Evolutionary conservation across 2,888 invertebrate genomes (phyloP).

Genomic region (Loripinus fragilis): DNA sequence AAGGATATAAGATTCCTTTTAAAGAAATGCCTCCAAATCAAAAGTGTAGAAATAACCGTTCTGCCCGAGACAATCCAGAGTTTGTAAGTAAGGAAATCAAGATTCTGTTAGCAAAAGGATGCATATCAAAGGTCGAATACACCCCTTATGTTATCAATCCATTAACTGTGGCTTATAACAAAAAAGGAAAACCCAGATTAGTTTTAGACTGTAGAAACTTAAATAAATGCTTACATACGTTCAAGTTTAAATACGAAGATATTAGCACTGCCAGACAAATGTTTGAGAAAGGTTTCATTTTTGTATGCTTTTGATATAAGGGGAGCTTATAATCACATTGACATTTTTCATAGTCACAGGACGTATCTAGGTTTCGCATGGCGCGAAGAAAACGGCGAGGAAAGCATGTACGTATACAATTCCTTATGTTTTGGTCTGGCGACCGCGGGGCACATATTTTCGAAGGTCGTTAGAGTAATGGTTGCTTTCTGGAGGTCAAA

Average conservation of each 20-base stretch:
- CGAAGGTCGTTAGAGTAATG: not conserved
- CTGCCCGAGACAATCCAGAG: too few relatives aligned
- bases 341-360: not conserved
- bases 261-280: conserved; percentile 25
- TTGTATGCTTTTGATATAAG: not conserved
- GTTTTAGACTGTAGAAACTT: conserved; percentile 19
- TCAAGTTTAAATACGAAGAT: too few relatives aligned
- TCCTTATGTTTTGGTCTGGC: not conserved
- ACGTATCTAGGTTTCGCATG: not conserved
- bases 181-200: conserved; percentile 16
- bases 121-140: conserved; percentile 9
- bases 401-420: not conserved
- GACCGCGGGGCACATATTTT: not conserved
- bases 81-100: not conserved
- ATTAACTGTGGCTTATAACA: conserved; percentile 30
- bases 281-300: conserved; percentile 8
- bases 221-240: too few relatives aligned
- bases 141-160: too few relatives aligned
- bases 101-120: conserved; percentile 19
- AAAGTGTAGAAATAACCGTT: too few relatives aligned
- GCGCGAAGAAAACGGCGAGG: not conserved
- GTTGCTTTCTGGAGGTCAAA: too few relatives aligned
- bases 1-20: too few relatives aligned
- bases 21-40: too few relatives aligned
- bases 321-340: conserved; percentile 10